Base-by-base conservation (phyloP, 2,888 invertebrate genomes). In the Gymnosoma rotundatum region DNA sequence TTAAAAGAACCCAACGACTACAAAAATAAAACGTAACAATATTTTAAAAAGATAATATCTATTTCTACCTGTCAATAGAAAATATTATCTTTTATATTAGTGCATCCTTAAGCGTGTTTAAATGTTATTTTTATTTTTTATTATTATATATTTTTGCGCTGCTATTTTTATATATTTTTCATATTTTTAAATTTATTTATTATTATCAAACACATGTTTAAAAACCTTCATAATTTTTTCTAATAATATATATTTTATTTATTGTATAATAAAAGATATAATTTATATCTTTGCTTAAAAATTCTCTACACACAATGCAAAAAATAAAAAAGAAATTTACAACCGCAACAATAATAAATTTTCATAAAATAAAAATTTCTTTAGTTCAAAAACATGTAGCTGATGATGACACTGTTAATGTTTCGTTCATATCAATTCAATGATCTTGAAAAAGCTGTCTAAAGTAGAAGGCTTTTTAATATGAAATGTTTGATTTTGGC, bases 221-320 rank as follows among this genome's bases (percentile, higher is more conserved):
- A 48, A 48, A n/a, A 48, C 45, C 45, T 48, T 48, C 45, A 16
- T 14, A 48, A 6, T 48, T 14, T n/a, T 48, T 16, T 48, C 14
- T 16, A 14, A 48, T 48, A n/a, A 1, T n/a, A 14, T n/a, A n/a
- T 16, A 48, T 54, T 25, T n/a, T 21, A 45, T 45, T 56, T 56
- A 69, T 69, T 56, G 69, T 56, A 69, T 42, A 69, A 42, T 42
- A 56, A 42, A 45, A 45, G 12, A 56, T 10, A 69, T 25, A 69
- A 69, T 25, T 69, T 56, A 48, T 48, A 48, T 48, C n/a, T 48
- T 48, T n/a, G 16, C 45, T n/a, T 6, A 48, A 48, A 48, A 48
- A n/a, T 14, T 48, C n/a, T 48, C 0, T 48, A n/a, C 12, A 16
- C n/a, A 48, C 9, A 48, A 48, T 12, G 12, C 10, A 42, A 48